Conservation (phyloP, 2,888 invertebrate genomes). For the Apamea monoglypha region DNA sequence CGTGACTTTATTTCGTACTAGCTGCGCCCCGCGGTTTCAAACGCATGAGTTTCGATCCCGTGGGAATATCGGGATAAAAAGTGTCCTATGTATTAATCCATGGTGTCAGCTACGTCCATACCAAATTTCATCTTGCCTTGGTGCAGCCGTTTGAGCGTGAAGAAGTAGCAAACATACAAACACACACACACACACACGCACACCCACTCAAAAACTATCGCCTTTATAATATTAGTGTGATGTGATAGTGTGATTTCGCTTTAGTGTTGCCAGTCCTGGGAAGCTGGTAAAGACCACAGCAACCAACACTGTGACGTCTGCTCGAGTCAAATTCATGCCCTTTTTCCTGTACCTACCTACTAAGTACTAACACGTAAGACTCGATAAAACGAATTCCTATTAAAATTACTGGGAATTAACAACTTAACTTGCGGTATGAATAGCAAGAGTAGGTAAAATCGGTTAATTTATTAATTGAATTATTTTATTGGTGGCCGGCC, state of each 20-base stretch:
- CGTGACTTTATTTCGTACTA: neutral
- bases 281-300: neutral
- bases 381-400: neutral
- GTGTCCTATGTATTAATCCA: too few relatives aligned
- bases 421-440: neutral
- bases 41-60: too few relatives aligned
- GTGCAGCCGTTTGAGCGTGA: too few relatives aligned
- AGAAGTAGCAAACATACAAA: too few relatives aligned
- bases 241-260: neutral
- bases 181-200: too few relatives aligned
- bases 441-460: conserved; percentile 7
- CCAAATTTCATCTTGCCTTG: too few relatives aligned
- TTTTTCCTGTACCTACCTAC: conserved; percentile 41
- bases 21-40: too few relatives aligned
- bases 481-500: neutral
- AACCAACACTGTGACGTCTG: conserved; percentile 36
- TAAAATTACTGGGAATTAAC: conserved; percentile 13
- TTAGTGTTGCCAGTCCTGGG: neutral
- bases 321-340: conserved; percentile 1
- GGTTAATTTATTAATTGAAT: neutral
- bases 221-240: too few relatives aligned
- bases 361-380: conserved; percentile 13
- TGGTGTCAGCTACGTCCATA: too few relatives aligned
- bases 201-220: too few relatives aligned
- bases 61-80: too few relatives aligned